Evolutionary conservation across 1,140 invertebrate genomes (phyloP), one percentile per base, ranked within the genome.

Genomic region (Leptinotarsa texana): DNA sequence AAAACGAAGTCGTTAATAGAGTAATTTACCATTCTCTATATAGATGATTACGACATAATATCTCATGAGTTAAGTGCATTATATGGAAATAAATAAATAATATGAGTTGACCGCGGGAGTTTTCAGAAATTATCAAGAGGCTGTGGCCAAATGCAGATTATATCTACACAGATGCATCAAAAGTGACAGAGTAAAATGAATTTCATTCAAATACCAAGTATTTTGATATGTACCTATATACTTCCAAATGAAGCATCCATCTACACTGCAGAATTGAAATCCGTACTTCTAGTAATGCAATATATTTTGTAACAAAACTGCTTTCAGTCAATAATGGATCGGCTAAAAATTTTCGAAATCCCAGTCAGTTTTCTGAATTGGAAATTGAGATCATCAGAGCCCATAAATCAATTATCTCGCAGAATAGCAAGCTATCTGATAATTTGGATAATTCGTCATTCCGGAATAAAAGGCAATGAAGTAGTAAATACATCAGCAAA

Each of bases 111-210:
- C 21, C 24, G 15, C 0, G 21, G 24, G 63, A 65, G 21, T 65
- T 21, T 21, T n/a, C 24, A 65, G 18, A 24, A n/a, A 13, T n/a
- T 11, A 65, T 65, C 63, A 65, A 65, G 13, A 65, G 63, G 21
- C 63, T 4, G 21, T 22, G 63, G 63, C 63, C 63, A 65, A 65
- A 65, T 65, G 21, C 63, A 65, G 63, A 24, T 17, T 24, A n/a
- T 27, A 65, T 24, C 13, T 21, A 65, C 21, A 65, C 3, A 22
- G 2, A 65, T 21, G 21, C 4, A 65, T 65, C 2, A 21, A 65
- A 65, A 24, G 24, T 21, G 11, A 2, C 1, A 22, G 1, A 65
- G 21, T 4, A 65, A 65, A 24, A 11, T 17, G 1, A 0, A 18
- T 3, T 65, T 65, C 2, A 65, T 18, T 65, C 63, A 15, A 65